Conservation (phyloP, 2,797 vertebrate genomes). For the Parotocinclus haroldoi region DNA sequence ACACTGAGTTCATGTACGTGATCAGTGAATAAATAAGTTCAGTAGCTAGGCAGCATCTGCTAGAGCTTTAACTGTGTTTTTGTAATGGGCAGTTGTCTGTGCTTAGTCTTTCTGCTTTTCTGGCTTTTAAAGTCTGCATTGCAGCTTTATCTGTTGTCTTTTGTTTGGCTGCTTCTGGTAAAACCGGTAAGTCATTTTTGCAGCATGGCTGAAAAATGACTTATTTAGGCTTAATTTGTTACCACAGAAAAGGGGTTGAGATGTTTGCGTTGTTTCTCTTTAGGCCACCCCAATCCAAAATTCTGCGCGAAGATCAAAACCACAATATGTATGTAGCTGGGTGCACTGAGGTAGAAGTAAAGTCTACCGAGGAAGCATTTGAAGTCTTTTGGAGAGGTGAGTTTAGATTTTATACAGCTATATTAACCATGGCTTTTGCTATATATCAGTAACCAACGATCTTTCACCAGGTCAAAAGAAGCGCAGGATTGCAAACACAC, state of each 20-base stretch:
- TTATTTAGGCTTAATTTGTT: constrained; percentile 1
- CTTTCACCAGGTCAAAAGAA: constrained; percentile 85
- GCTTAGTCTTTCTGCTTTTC: constrained; percentile 35
- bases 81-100: constrained; percentile 3
- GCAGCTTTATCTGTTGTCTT: constrained; percentile 28
- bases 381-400: constrained; percentile 96
- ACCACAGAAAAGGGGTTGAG: constrained; percentile 31
- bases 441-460: constrained; percentile 9
- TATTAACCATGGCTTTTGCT: not conserved
- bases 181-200: constrained; percentile 5
- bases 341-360: constrained; percentile 94
- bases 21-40: constrained; percentile 53
- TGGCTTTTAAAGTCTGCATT: constrained; percentile 39
- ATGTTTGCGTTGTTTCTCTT: constrained; percentile 20
- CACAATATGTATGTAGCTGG: constrained; percentile 97
- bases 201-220: not conserved
- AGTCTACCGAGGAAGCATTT: constrained; percentile 93
- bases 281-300: constrained; percentile 91
- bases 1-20: constrained; percentile 93
- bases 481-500: constrained; percentile 90
- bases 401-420: constrained; percentile 19
- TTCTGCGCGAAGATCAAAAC: constrained; percentile 90
- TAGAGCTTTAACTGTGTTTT: constrained; percentile 23
- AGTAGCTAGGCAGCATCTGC: constrained; percentile 28
- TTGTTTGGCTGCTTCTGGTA: constrained; percentile 34